phyloP scores from a whole-genome alignment of 30 jellyfish, hydroid and myxozoan species.

The Aurelia sp. region DNA sequence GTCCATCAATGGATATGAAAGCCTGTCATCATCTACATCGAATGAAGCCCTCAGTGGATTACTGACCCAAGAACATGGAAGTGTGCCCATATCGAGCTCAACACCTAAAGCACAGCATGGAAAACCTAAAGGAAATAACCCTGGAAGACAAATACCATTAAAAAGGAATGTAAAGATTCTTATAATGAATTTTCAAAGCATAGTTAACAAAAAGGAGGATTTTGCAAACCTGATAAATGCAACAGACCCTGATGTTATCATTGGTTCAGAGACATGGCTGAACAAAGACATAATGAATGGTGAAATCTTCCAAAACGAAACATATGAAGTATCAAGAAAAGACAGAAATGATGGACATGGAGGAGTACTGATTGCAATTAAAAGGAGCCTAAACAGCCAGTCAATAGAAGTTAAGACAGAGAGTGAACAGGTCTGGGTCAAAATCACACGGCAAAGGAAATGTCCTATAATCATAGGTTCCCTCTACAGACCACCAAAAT shows the following conservation, averaged over 20 bases:
- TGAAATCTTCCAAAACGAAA: background rate
- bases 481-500: slow-evolving; percentile 34
- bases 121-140: no score
- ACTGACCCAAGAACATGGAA: no score
- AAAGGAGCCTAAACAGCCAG: background rate
- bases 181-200: no score
- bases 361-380: slow-evolving; percentile 17
- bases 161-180: background rate
- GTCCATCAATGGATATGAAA: slow-evolving; percentile 20
- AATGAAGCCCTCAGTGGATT: no score
- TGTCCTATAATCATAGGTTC: slow-evolving; percentile 46
- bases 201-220: slow-evolving; percentile 12
- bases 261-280: slow-evolving; percentile 39
- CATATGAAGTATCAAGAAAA: background rate
- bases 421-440: slow-evolving; percentile 47
- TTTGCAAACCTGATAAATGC: background rate
- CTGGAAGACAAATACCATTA: slow-evolving; percentile 5
- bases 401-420: background rate
- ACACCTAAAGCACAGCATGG: no score
- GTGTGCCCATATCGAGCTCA: no score
- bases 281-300: background rate
- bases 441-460: slow-evolving; percentile 11
- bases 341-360: slow-evolving; percentile 42
- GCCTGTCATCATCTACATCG: background rate
- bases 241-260: slow-evolving; percentile 12